A percentile compares a stretch with the other conserved stretches of the same genome.
Evolutionary conservation across 2,113 vertebrate genomes (phyloP).

Genomic region (Uropsilus gracilis): DNA sequence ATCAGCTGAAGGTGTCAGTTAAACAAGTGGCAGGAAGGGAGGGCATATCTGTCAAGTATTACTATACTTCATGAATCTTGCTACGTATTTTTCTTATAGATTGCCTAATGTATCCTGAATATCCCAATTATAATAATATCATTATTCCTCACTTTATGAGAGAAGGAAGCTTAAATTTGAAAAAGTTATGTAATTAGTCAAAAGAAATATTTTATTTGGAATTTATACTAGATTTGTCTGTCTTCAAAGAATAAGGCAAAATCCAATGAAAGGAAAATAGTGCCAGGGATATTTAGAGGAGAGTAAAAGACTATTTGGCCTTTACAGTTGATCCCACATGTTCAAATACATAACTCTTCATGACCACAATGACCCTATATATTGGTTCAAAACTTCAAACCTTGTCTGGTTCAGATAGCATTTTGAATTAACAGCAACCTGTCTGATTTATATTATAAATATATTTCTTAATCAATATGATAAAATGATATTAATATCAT

Average conservation of each 20-base stretch:
- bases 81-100: background rate
- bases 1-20: background rate
- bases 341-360: background rate
- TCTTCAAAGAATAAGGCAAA: background rate
- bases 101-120: background rate
- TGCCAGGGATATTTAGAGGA: background rate
- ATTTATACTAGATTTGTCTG: background rate
- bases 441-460: background rate
- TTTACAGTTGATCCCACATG: background rate
- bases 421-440: background rate
- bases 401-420: background rate
- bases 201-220: background rate
- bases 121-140: background rate
- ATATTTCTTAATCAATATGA: background rate
- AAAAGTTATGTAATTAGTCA: background rate
- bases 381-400: background rate
- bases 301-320: background rate
- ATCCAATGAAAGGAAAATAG: background rate
- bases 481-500: background rate
- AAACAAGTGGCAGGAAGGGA: background rate
- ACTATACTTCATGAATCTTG: background rate
- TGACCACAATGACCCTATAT: background rate
- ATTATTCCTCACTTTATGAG: background rate
- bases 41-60: background rate
- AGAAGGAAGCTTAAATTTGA: conserved; percentile 18